A percentile compares a stretch with the other conserved stretches of the same genome.
phyloP scores from a whole-genome alignment of 2,113 vertebrate species.

The Notarius lentiginosus region DNA sequence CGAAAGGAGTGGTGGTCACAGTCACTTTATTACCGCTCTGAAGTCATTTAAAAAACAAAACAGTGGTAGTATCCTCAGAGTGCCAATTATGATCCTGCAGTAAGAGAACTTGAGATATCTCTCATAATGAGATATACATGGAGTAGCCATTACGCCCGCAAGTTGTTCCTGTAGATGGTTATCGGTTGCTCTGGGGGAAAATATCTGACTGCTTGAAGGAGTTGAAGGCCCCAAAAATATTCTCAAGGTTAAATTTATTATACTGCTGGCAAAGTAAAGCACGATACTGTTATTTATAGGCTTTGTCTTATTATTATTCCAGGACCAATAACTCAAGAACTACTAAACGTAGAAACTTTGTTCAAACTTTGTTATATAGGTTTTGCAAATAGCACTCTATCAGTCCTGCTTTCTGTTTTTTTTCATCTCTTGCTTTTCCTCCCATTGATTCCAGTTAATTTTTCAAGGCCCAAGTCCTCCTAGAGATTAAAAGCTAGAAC shows the following conservation, averaged over 20 bases:
- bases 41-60: neutral
- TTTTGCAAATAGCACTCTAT: too few relatives aligned
- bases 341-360: too few relatives aligned
- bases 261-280: too few relatives aligned
- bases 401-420: too few relatives aligned
- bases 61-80: neutral
- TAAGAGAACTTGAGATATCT: neutral
- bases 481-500: too few relatives aligned
- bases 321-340: too few relatives aligned
- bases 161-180: neutral
- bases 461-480: too few relatives aligned
- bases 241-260: neutral
- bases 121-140: neutral
- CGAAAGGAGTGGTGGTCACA: constrained; percentile 90
- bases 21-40: constrained; percentile 92
- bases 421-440: too few relatives aligned
- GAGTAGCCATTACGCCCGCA: neutral
- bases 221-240: neutral
- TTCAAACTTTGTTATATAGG: too few relatives aligned
- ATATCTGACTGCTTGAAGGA: neutral
- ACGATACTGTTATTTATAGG: too few relatives aligned
- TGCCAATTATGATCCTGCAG: neutral
- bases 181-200: neutral
- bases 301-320: too few relatives aligned
- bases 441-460: too few relatives aligned